Evolutionary conservation across 2,113 vertebrate genomes (phyloP).

Genomic region (Ailuropoda melanoleuca): DNA sequence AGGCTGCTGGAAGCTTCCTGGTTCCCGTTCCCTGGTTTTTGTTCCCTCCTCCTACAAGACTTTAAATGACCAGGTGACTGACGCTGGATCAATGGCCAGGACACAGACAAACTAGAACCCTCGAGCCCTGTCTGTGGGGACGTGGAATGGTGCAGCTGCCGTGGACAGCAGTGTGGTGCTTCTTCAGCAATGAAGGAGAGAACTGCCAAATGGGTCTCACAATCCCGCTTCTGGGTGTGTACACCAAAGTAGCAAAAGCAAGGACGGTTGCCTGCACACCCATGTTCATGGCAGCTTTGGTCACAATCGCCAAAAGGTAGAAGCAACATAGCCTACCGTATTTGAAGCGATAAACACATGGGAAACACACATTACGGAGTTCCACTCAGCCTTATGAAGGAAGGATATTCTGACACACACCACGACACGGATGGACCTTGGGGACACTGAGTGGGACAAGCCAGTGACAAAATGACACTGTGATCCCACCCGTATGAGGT

Average conservation of each 20-base stretch:
- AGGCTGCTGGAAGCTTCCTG: not conserved
- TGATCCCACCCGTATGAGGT: fast-evolving
- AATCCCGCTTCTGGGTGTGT: fast-evolving
- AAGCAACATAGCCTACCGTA: not conserved
- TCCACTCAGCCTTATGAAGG: not conserved
- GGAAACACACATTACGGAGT: fast-evolving
- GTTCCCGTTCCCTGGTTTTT: fast-evolving
- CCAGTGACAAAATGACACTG: not conserved
- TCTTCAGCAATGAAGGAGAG: fast-evolving
- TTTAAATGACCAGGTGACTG: not conserved
- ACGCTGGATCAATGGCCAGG: too few relatives aligned
- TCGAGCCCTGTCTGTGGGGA: fast-evolving
- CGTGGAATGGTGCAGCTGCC: fast-evolving
- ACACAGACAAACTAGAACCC: fast-evolving
- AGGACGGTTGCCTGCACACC: too few relatives aligned
- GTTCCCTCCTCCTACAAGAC: not conserved
- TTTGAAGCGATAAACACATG: fast-evolving
- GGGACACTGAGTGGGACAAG: not conserved
- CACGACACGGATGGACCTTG: fast-evolving
- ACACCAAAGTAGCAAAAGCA: not conserved
- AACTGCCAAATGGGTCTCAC: not conserved
- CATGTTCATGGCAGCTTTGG: not conserved
- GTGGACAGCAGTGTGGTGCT: fast-evolving
- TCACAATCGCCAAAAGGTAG: not conserved
- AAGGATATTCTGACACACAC: not conserved